phyloP scores from a whole-genome alignment of 2,888 invertebrate species.

The Pachymerium ferrugineum region DNA sequence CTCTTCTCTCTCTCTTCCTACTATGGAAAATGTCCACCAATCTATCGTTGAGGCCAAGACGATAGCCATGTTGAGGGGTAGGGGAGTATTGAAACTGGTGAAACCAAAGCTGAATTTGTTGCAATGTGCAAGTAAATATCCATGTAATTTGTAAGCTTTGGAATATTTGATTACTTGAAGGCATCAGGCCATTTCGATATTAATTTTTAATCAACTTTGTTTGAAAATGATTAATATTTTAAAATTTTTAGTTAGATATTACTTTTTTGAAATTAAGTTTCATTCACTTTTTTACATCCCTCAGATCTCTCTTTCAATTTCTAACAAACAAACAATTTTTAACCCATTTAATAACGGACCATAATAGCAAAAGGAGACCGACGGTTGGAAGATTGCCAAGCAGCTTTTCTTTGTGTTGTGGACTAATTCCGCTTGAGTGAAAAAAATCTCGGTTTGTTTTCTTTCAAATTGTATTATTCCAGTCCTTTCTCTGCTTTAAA shows the following conservation, averaged over 20 bases:
- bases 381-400: not conserved
- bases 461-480: conserved; percentile 14
- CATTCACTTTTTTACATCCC: not conserved
- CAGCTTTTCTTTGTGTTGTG: conserved; percentile 1
- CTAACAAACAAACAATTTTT: not conserved
- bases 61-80: conserved; percentile 11
- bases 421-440: conserved; percentile 18
- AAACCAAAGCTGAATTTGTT: not conserved
- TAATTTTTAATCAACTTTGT: not conserved
- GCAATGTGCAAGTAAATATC: not conserved
- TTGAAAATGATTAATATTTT: no score
- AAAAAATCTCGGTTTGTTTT: conserved; percentile 17
- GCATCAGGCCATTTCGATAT: not conserved
- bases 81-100: not conserved
- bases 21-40: conserved; percentile 24
- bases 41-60: conserved; percentile 23
- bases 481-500: not conserved
- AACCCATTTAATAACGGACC: not conserved
- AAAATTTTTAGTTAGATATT: no score
- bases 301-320: not conserved
- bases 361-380: conserved; percentile 14
- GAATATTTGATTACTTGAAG: not conserved
- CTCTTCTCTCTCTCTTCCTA: not conserved
- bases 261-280: not conserved
- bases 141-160: not conserved